Percentiles rank a stretch among this genome's conserved stretches.
phyloP scores from a whole-genome alignment of 2,888 invertebrate species.

The Scaptomyza flava region DNA sequence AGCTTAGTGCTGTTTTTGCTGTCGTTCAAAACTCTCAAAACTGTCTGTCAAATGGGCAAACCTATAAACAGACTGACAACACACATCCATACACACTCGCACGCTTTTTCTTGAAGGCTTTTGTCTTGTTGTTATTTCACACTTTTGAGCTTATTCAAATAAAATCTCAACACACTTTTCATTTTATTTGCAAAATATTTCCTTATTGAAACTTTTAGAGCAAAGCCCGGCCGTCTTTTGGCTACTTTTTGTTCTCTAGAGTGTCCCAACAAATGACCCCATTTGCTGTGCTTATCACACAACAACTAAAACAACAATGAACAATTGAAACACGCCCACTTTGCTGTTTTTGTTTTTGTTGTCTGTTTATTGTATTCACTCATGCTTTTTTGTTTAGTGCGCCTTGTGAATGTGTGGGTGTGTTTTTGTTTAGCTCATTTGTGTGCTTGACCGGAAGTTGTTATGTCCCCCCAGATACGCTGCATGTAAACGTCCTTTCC shows the following conservation, averaged over 20 bases:
- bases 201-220: constrained; percentile 63
- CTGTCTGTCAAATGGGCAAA: constrained; percentile 38
- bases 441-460: constrained; percentile 62
- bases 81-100: constrained; percentile 6
- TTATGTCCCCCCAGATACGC: constrained; percentile 43
- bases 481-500: constrained; percentile 5
- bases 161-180: constrained; percentile 56
- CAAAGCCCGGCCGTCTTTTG: constrained; percentile 9
- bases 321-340: constrained; percentile 25
- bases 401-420: constrained; percentile 15
- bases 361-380: constrained; percentile 49
- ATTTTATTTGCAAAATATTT: constrained; percentile 66
- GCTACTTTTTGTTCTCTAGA: constrained; percentile 21
- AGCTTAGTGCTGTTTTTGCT: constrained; percentile 55
- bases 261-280: constrained; percentile 53
- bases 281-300: constrained; percentile 59
- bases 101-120: background rate
- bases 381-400: constrained; percentile 18
- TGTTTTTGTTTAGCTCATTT: constrained; percentile 62
- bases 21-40: constrained; percentile 25
- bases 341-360: constrained; percentile 16
- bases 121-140: constrained; percentile 16
- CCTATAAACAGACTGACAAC: constrained; percentile 33
- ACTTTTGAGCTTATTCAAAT: constrained; percentile 65
- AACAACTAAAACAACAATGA: constrained; percentile 20